Conservation (phyloP, 2,888 invertebrate genomes). For the Homarus gammarus region DNA sequence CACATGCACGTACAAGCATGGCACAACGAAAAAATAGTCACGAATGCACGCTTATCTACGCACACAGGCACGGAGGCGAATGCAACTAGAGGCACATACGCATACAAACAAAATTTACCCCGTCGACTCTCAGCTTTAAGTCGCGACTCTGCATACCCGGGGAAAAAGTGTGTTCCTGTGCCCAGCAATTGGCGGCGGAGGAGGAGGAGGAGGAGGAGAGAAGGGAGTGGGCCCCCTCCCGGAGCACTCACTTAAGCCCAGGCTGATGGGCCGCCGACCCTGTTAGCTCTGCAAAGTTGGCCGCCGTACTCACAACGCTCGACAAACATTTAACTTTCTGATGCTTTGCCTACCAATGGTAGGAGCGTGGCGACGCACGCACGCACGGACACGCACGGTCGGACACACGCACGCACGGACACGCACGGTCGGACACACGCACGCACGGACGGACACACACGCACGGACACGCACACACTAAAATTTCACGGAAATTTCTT, state of each 20-base stretch:
- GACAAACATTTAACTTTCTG: constrained; percentile 47
- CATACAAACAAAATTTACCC: background rate
- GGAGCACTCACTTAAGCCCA: constrained; percentile 34
- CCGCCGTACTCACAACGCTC: constrained; percentile 44
- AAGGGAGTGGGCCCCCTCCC: background rate
- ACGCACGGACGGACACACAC: background rate
- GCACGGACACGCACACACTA: background rate
- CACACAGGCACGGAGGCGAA: background rate
- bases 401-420: background rate
- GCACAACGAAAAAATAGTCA: background rate
- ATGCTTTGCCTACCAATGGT: constrained; percentile 26
- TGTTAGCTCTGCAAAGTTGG: constrained; percentile 44
- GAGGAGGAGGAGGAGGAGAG: too few relatives aligned
- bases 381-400: constrained; percentile 1
- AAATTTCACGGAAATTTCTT: too few relatives aligned
- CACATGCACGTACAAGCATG: background rate
- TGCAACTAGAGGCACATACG: background rate
- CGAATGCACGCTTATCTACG: background rate
- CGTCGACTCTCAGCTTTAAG: constrained; percentile 34
- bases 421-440: background rate
- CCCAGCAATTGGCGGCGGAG: constrained; percentile 15
- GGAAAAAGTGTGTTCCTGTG: constrained; percentile 20
- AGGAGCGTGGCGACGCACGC: background rate
- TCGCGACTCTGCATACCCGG: constrained; percentile 26
- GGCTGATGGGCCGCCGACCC: constrained; percentile 33